Base-by-base conservation (phyloP, 2,113 vertebrate genomes). In the Salvelinus sp. region DNA sequence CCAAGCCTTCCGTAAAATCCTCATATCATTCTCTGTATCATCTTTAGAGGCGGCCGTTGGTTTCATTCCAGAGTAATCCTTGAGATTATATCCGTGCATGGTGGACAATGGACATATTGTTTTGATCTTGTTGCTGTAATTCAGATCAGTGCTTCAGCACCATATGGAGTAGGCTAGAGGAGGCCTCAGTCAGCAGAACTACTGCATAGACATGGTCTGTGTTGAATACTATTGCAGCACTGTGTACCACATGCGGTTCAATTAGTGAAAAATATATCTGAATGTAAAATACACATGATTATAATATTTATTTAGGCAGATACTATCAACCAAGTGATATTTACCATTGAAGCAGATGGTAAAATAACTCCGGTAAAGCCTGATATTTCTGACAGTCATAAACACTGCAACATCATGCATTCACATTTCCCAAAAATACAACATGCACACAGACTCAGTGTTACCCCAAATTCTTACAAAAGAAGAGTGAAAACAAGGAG, bases 21-120 rank as follows among this genome's bases (percentile, higher is more conserved):
- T 74, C 64, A 62, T 77, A 85, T 85, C 77, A 30, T 77, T 75
- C 33, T 20, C 68, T 9, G 33, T 0, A 74, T 86, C 90, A 82
- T 78, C 85, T 82, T 77, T 44, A 75, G 75, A 86, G 74, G 81
- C 79, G 47, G 71, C 7, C 30, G 76, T 38, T 78, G 62, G 83
- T 84, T 90, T 84, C 78, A 79, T 77, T 73, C 23, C 69, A 87
- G 83, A 73, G 79, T 90, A 91, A 92, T 92, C 90, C 88, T 78
- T 72, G 81, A 86, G 89, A 91, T 92, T 89, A 92, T 86, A 87
- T 82, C 82, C 77, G 82, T 30, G 86, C 85, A 14, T 67, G 78
- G 68, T 82, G 82, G 87, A 90, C 91, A 92, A 89, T 87, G 87
- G 88, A 79, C 88, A 91, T 90, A 90, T 89, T 91, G 88, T 92